These are phyloP conservation scores for Horisme vitalbata DNA, from an alignment of 2,888 invertebrate species.

Conservation along the genomic window DNA sequence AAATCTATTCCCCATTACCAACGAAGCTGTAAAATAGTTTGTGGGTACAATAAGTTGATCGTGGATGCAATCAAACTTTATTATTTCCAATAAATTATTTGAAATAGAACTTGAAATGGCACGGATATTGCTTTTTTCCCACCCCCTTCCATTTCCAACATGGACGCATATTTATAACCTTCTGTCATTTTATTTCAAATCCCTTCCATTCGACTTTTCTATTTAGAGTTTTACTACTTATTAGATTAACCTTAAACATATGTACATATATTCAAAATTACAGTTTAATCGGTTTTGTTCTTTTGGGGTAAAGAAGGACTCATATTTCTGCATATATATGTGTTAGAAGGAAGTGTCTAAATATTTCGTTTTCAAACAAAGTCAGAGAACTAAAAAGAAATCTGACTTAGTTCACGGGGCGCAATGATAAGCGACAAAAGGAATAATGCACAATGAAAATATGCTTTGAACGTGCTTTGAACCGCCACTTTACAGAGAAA, in stretches of 20 bases:
- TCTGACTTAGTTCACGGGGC: not conserved
- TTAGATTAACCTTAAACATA: too few relatives aligned
- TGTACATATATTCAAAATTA: too few relatives aligned
- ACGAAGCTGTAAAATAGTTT: too few relatives aligned
- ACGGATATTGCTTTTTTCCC: constrained; percentile 28
- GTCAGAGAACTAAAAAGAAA: not conserved
- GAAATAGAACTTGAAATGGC: constrained; percentile 12
- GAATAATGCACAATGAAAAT: constrained; percentile 1
- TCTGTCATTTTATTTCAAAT: constrained; percentile 11
- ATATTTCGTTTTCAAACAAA: not conserved
- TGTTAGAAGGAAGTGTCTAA: too few relatives aligned
- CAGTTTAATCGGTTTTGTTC: too few relatives aligned
- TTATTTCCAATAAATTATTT: constrained; percentile 12
- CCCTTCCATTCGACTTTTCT: not conserved
- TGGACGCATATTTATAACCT: constrained; percentile 22
- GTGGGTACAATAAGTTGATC: not conserved
- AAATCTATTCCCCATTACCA: too few relatives aligned
- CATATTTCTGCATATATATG: too few relatives aligned
- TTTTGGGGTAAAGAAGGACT: too few relatives aligned
- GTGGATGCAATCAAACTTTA: constrained; percentile 12
- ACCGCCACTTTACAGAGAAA: not conserved
- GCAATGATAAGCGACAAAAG: not conserved
- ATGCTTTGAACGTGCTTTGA: not conserved
- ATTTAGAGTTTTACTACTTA: not conserved
- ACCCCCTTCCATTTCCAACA: not conserved